Percentiles rank a stretch among this genome's conserved stretches.
Conservation (phyloP, 2,797 vertebrate genomes). For the Pseudochaenichthys georgianus region DNA sequence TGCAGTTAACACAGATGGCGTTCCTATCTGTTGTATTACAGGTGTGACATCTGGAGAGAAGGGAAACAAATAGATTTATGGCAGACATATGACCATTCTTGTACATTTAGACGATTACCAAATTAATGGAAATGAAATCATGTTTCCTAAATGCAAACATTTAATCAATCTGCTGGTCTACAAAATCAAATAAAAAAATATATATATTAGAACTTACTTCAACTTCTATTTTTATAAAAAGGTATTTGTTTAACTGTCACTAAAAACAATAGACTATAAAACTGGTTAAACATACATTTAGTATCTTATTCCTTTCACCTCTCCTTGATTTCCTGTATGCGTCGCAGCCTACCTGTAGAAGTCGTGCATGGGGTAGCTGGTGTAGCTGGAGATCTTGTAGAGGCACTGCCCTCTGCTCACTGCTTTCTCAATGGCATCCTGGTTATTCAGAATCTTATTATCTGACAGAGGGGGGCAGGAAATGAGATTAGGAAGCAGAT, state of each 20-base stretch:
- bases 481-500: background rate
- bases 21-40: slow-evolving; percentile 99
- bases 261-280: no score
- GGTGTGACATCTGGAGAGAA: slow-evolving; percentile 93
- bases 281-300: no score
- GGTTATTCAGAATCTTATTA: slow-evolving; percentile 99
- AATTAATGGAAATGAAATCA: background rate
- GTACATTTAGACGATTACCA: background rate
- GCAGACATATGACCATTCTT: no score
- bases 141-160: no score
- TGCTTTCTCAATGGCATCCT: slow-evolving; percentile 99
- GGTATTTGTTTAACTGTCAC: no score
- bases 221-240: no score
- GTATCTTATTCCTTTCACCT: no score
- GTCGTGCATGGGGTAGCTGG: slow-evolving; percentile 99
- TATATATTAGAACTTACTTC: no score
- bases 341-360: slow-evolving; percentile 94
- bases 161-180: no score
- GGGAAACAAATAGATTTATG: background rate
- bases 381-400: slow-evolving; percentile 99
- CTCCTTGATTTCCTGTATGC: no score
- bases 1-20: slow-evolving; percentile 99
- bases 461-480: slow-evolving; percentile 81
- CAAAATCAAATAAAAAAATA: no score
- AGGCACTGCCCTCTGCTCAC: slow-evolving; percentile 99